Percentiles rank a stretch among this genome's conserved stretches.
phyloP scores from a whole-genome alignment of 2,797 vertebrate species.

The Artibeus lituratus region DNA sequence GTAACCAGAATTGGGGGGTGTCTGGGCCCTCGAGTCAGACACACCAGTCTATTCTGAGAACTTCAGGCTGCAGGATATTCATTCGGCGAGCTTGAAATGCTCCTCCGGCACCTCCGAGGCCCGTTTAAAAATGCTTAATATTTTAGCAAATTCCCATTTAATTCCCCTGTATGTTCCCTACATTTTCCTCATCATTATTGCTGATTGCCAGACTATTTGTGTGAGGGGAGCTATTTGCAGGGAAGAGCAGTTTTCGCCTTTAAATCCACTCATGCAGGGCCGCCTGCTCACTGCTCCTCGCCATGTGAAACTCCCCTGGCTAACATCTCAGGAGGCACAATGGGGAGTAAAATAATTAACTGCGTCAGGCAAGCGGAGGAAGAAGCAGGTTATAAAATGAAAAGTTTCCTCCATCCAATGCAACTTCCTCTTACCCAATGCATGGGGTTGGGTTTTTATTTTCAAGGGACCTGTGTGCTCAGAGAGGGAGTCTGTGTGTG shows the following conservation, averaged over 20 bases:
- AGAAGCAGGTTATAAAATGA: neutral
- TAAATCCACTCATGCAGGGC: neutral
- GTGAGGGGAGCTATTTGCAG: constrained; percentile 48
- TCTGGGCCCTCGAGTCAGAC: neutral
- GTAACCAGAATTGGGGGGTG: neutral
- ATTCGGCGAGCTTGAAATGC: neutral
- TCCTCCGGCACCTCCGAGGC: neutral
- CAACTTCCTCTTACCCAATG: neutral
- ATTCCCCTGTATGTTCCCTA: constrained; percentile 40
- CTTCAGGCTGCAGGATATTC: neutral
- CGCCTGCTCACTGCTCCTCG: neutral
- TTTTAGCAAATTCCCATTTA: constrained; percentile 51
- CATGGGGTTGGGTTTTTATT: neutral
- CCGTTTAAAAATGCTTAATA: constrained; percentile 51
- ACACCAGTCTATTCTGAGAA: neutral
- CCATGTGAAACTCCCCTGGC: neutral
- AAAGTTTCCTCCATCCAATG: neutral
- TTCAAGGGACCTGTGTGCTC: neutral
- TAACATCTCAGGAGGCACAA: neutral
- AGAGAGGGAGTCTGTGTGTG: neutral
- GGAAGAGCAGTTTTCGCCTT: constrained; percentile 40
- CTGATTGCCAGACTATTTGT: constrained; percentile 47
- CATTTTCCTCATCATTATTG: constrained; percentile 52
- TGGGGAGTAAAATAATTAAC: neutral
- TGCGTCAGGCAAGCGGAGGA: neutral